These are phyloP conservation scores for Reticulitermes speratus DNA, from an alignment of 1,140 invertebrate genomes.

Conservation along the genomic window DNA sequence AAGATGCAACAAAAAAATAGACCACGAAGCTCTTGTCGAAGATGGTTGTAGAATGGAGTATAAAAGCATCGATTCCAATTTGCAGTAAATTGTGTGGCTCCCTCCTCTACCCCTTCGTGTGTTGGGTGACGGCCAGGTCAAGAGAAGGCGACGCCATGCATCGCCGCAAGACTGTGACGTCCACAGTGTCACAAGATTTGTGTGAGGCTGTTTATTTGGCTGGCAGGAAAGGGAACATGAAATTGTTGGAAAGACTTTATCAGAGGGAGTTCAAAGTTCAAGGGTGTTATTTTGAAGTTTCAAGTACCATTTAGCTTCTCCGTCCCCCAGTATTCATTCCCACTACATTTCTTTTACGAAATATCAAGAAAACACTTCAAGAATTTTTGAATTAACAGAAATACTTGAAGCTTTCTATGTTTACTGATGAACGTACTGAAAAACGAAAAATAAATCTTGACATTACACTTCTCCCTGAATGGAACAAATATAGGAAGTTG, in stretches of 20 bases:
- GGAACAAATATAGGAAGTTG: not conserved
- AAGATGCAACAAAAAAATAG: not conserved
- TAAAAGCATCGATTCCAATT: not conserved
- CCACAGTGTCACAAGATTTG: not conserved
- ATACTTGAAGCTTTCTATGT: not conserved
- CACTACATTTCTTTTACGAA: not conserved
- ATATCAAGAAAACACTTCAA: not conserved
- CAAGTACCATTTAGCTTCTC: not conserved
- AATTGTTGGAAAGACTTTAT: not conserved
- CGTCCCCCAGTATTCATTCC: not conserved
- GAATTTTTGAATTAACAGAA: not conserved
- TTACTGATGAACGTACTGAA: not conserved
- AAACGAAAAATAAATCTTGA: not conserved
- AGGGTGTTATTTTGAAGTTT: not conserved
- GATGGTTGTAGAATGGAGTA: not conserved
- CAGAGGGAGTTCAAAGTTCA: not conserved
- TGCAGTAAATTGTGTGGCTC: not conserved
- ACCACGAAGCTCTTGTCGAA: not conserved
- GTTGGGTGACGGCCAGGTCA: constrained; percentile 3
- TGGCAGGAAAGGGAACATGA: not conserved
- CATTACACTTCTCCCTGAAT: not conserved
- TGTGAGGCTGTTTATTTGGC: not conserved
- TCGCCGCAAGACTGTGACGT: not conserved
- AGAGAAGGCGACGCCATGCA: not conserved
- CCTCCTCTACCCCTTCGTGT: not conserved